Evolutionary conservation across 92 coral and sea anemone species (phyloP).

Genomic region (Epizoanthus illoricatus): DNA sequence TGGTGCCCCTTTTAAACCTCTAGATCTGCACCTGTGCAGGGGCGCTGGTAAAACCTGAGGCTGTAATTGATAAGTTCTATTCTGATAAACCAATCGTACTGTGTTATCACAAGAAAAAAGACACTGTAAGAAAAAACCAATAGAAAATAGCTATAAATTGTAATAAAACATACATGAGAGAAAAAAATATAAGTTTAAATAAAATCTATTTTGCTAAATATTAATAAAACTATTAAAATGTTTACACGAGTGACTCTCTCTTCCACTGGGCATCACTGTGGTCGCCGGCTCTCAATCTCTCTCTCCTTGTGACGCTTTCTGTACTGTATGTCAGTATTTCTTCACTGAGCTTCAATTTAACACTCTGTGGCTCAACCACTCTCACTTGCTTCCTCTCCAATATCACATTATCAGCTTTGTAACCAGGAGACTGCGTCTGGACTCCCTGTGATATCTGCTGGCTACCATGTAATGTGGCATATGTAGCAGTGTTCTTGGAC

Average conservation of each 20-base stretch:
- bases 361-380: not conserved
- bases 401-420: not conserved
- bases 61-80: too few species aligned
- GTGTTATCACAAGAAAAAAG: too few species aligned
- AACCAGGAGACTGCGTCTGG: not conserved
- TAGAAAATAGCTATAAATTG: too few species aligned
- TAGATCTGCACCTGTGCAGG: too few species aligned
- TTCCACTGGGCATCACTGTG: slow-evolving; percentile 15
- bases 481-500: slow-evolving; percentile 15
- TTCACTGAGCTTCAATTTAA: not conserved
- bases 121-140: too few species aligned
- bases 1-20: too few species aligned
- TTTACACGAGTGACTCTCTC: slow-evolving; percentile 34
- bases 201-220: not conserved
- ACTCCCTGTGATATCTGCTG: slow-evolving; percentile 3
- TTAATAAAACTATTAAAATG: not conserved
- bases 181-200: not conserved
- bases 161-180: too few species aligned
- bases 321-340: not conserved
- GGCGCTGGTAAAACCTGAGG: too few species aligned
- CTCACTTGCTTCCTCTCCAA: not conserved
- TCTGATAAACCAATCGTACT: too few species aligned
- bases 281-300: not conserved
- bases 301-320: slow-evolving; percentile 17
- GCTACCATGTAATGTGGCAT: not conserved